A percentile compares a stretch with the other conserved stretches of the same genome.
These are phyloP conservation scores for Chamaetylas fuelleborni DNA, from an alignment of 2,113 vertebrate species.

Conservation along the genomic window DNA sequence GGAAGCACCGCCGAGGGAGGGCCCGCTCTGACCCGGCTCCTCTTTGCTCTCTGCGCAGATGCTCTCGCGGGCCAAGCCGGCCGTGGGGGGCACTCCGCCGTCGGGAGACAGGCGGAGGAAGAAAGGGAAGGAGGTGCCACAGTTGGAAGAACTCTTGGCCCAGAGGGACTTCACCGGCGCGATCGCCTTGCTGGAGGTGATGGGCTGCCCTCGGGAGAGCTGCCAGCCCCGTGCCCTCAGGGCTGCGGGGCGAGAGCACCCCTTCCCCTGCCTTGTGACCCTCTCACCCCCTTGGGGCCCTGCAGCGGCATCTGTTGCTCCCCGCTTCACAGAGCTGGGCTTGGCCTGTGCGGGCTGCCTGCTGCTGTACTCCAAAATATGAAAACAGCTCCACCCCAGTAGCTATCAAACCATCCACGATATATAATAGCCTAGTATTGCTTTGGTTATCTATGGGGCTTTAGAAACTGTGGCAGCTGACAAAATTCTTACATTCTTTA, in stretches of 20 bases:
- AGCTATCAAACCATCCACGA: background rate
- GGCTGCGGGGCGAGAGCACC: background rate
- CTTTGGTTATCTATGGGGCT: background rate
- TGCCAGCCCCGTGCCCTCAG: background rate
- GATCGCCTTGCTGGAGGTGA: conserved; percentile 90
- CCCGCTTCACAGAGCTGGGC: background rate
- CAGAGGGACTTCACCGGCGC: conserved; percentile 92
- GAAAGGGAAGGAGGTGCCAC: conserved; percentile 84
- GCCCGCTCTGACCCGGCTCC: background rate
- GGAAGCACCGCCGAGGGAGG: no score
- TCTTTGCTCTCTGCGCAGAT: conserved; percentile 76
- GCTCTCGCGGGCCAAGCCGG: conserved; percentile 92
- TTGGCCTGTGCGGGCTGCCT: background rate
- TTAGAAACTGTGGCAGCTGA: background rate
- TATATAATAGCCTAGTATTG: background rate
- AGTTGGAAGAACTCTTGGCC: conserved; percentile 86
- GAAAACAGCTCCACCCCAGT: background rate
- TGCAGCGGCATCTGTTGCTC: background rate
- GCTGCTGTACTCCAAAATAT: background rate
- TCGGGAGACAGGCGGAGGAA: conserved; percentile 78
- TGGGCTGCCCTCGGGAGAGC: background rate
- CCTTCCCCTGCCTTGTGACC: background rate
- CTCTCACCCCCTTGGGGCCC: background rate
- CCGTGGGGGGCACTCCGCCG: conserved; percentile 77
- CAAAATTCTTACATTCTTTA: background rate